Conservation (phyloP, 2,888 invertebrate genomes). For the Arrhopalites spinosus region DNA sequence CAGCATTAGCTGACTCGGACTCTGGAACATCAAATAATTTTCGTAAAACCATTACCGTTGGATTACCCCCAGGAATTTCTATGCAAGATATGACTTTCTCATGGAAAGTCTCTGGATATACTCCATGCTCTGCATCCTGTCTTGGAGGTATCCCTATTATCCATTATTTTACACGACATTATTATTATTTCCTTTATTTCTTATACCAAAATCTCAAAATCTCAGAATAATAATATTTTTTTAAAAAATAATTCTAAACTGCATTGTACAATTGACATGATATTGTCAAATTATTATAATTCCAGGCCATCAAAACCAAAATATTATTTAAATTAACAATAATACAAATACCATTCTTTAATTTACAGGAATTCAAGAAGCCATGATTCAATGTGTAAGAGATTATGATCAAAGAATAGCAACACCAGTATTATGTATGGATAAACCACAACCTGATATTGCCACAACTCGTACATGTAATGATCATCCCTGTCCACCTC, state of each 20-base stretch:
- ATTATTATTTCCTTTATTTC: too few species aligned
- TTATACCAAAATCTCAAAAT: too few species aligned
- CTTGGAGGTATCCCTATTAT: conserved; percentile 69
- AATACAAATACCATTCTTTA: too few species aligned
- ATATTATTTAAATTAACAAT: too few species aligned
- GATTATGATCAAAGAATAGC: conserved; percentile 86
- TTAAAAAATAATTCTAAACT: too few species aligned
- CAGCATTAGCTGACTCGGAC: conserved; percentile 52
- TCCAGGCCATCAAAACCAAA: too few species aligned
- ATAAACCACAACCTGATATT: conserved; percentile 80
- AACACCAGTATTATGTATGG: conserved; percentile 83
- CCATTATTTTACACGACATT: too few species aligned
- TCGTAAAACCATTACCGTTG: conserved; percentile 50
- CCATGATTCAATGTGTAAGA: conserved; percentile 84
- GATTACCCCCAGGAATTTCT: conserved; percentile 54
- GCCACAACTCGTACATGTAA: conserved; percentile 88
- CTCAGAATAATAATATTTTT: too few species aligned
- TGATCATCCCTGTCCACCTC: conserved; percentile 79
- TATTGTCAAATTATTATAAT: too few species aligned
- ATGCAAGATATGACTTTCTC: conserved; percentile 55
- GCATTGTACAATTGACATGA: too few species aligned
- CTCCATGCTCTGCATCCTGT: conserved; percentile 92
- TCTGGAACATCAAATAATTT: conserved; percentile 40
- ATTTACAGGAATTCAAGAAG: conserved; percentile 74
- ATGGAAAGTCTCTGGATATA: conserved; percentile 85